Percentiles rank a stretch among this genome's conserved stretches.
Evolutionary conservation across 2,113 vertebrate genomes (phyloP).

Genomic region (Pygoscelis antarcticus): DNA sequence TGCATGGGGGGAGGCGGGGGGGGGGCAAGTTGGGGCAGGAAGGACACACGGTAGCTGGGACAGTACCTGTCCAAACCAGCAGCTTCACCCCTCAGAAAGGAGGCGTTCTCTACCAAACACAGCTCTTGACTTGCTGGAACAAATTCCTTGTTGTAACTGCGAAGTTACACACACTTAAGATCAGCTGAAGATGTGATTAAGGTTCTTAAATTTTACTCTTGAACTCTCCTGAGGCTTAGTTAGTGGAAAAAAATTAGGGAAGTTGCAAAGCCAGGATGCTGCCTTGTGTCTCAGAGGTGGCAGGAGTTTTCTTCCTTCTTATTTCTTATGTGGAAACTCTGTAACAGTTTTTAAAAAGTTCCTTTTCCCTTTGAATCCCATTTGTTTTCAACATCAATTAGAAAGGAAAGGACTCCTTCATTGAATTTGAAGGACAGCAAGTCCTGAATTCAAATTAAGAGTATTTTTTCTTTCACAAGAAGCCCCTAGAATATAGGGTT

Average conservation of each 20-base stretch:
- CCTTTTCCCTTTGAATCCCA: neutral
- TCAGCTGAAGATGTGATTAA: neutral
- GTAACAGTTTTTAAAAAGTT: neutral
- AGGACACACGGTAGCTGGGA: rapidly evolving
- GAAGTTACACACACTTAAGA: neutral
- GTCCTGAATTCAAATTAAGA: neutral
- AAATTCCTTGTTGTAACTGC: neutral
- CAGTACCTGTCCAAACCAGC: neutral
- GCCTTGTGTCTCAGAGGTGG: neutral
- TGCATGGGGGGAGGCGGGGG: too few relatives aligned
- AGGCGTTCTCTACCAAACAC: neutral
- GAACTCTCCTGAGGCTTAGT: neutral
- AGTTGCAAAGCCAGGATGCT: neutral
- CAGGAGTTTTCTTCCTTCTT: neutral
- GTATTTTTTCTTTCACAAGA: neutral
- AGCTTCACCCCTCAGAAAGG: neutral
- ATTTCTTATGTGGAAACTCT: neutral
- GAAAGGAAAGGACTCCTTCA: neutral
- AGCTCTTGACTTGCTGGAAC: neutral
- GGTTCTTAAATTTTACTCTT: neutral
- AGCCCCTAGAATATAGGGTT: neutral
- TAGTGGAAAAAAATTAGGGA: neutral
- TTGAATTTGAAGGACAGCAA: neutral
- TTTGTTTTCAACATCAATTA: neutral
- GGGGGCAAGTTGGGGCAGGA: neutral